Evolutionary conservation across 2,113 vertebrate genomes (phyloP), one percentile per base, ranked within the genome.

Genomic region (Salminus brasiliensis): DNA sequence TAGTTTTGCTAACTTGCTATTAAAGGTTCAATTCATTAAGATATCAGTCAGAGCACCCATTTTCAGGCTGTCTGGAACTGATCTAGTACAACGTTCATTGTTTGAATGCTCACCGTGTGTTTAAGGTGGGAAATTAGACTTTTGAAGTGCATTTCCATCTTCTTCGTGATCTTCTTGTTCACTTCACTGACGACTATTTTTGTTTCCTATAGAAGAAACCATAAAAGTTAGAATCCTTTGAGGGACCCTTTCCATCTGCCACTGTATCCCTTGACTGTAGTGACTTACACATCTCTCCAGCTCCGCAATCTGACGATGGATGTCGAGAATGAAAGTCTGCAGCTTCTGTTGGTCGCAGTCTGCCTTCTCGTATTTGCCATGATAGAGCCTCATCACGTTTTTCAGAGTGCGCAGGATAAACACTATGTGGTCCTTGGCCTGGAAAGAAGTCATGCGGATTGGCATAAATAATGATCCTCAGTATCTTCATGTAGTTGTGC

Each of bases 251-350:
- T 52, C 2, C 0, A 5, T 21, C 5, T n/a, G 47, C 9, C 3
- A 4, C 12, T 8, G 8, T 39, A 9, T 39, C 36, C 36, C 9
- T 39, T 9, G 9, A 11, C 45, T 15, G 45, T 2, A n/a, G 16
- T 52, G 8, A 78, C 75, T 59, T 73, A 81, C 79, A 49, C 79
- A 81, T 68, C 9, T 39, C 15, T 81, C 47, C 8, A 81, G 53
- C 72, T 81, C 79, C 2, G 55, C 36, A 5, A 49, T 47, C 72
- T 81, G 79, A 4, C 79, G 79, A 27, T 75, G 13, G 29, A 81
- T 39, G 47, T 69, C 72, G 8, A 75, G 72, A 13, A 74, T 53
- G 32, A 81, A 81, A 4, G 47, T 81, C 41, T 75, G 63, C 41
- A 81, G 53, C 29, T 81, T 62, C 21, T 16, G 15, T 3, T 55